Evolutionary conservation across 2,797 vertebrate genomes (phyloP).

Genomic region (Hippopotamyrus pictus): DNA sequence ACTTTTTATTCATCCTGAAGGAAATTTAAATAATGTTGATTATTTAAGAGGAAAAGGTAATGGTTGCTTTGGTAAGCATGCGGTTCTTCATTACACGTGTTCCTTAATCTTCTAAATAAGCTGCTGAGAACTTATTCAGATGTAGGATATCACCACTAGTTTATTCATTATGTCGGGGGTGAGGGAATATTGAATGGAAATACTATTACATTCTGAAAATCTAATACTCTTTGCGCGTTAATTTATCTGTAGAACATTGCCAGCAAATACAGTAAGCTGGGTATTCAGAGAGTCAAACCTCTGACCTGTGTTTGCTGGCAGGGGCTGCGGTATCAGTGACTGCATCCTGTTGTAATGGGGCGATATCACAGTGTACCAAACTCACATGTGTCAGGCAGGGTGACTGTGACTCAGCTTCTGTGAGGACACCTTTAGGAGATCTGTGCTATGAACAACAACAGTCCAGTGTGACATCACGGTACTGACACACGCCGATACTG

Average conservation of each 20-base stretch:
- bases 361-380: background rate
- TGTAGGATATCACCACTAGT: background rate
- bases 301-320: constrained; percentile 5
- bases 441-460: background rate
- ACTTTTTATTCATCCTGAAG: no score
- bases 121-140: background rate
- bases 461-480: background rate
- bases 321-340: background rate
- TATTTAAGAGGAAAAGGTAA: constrained; percentile 60
- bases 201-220: background rate
- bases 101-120: background rate
- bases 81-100: constrained; percentile 32
- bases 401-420: background rate
- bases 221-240: background rate
- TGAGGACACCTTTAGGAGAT: background rate
- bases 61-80: constrained; percentile 60
- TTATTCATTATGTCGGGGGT: background rate
- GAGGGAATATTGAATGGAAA: background rate
- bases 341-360: background rate
- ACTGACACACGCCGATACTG: background rate
- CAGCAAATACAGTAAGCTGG: background rate
- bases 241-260: background rate
- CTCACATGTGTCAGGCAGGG: background rate
- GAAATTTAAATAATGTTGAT: no score
- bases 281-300: background rate